Conservation (phyloP, 2,888 invertebrate genomes). For the Parascotia fuliginaria region DNA sequence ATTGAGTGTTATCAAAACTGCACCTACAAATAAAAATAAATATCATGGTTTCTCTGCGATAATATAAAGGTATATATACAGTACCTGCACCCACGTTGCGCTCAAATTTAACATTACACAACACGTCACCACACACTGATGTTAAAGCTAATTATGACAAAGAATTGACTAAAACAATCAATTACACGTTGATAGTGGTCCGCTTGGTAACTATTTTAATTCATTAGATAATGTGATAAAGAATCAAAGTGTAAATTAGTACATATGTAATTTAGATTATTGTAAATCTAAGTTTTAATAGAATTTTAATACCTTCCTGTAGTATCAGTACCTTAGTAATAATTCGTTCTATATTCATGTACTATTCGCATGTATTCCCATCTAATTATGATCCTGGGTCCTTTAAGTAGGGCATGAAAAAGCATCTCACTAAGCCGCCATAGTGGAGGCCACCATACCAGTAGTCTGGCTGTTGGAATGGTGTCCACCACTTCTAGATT, state of each 20-base stretch:
- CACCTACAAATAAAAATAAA: background rate
- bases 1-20: too few species aligned
- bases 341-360: too few species aligned
- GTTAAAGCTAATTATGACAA: conserved; percentile 20
- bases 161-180: conserved; percentile 8
- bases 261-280: background rate
- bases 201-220: conserved; percentile 33
- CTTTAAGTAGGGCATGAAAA: too few species aligned
- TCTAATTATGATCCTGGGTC: too few species aligned
- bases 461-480: too few species aligned
- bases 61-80: background rate
- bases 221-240: conserved; percentile 18
- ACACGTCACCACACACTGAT: conserved; percentile 36
- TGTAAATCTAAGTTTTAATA: too few species aligned
- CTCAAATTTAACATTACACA: conserved; percentile 59
- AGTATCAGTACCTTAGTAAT: too few species aligned
- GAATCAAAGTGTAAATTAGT: conserved; percentile 9
- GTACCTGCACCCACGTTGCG: conserved; percentile 63
- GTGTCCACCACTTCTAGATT: too few species aligned
- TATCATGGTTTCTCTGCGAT: background rate
- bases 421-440: too few species aligned
- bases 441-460: too few species aligned
- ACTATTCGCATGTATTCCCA: too few species aligned
- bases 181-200: conserved; percentile 6
- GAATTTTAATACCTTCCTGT: too few species aligned